Evolutionary conservation across 2,797 vertebrate genomes (phyloP).

Genomic region (Gymnothorax javanicus): DNA sequence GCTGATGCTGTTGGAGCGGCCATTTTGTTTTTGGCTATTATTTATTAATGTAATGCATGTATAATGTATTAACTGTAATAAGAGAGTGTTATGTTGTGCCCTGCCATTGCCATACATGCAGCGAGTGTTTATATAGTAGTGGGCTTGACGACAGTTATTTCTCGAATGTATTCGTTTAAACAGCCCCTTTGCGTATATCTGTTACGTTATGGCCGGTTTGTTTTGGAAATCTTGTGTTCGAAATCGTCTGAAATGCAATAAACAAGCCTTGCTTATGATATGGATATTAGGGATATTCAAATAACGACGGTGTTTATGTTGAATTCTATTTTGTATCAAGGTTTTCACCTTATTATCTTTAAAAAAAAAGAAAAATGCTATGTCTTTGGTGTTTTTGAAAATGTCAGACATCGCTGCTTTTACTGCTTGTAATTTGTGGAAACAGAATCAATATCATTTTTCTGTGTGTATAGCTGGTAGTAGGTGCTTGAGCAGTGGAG

Average conservation of each 20-base stretch:
- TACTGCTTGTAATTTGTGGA: not conserved
- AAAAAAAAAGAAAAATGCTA: not conserved
- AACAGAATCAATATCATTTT: constrained; percentile 3
- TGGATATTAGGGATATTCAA: not conserved
- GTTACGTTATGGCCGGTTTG: not conserved
- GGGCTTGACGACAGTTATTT: not conserved
- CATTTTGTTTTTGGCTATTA: not conserved
- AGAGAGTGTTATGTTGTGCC: not conserved
- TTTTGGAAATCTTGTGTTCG: not conserved
- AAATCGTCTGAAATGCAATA: not conserved
- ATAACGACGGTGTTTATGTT: not conserved
- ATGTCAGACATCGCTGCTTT: not conserved
- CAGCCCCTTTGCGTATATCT: not conserved
- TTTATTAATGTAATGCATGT: not conserved
- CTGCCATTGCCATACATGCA: not conserved
- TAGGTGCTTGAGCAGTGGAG: not conserved
- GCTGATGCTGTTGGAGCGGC: not conserved
- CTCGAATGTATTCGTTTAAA: not conserved
- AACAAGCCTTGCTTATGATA: not conserved
- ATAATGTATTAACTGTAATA: not conserved
- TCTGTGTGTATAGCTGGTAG: not conserved
- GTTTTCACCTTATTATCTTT: not conserved
- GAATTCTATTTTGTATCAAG: too few relatives aligned
- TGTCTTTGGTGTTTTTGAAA: not conserved
- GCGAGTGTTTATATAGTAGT: not conserved